Percentiles rank a stretch among this genome's conserved stretches.
These are phyloP conservation scores for Clarias laeviceps DNA, from an alignment of 2,797 vertebrate genomes.

Conservation along the genomic window DNA sequence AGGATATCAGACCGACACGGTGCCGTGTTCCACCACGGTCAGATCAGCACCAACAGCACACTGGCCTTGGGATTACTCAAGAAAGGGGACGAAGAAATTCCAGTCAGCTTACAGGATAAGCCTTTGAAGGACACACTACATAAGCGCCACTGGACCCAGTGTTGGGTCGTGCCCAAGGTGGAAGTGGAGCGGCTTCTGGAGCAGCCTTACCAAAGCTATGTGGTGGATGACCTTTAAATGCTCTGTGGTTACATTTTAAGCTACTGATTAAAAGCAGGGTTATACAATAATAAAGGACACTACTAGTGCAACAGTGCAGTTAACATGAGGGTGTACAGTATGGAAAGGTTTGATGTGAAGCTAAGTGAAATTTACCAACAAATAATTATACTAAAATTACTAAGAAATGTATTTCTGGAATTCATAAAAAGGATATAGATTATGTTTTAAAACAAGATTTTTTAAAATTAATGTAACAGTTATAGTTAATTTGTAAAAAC, in stretches of 20 bases:
- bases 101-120: conserved; percentile 76
- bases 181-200: conserved; percentile 76
- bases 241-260: neutral
- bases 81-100: conserved; percentile 64
- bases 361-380: neutral
- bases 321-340: conserved; percentile 11
- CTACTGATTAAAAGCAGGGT: conserved; percentile 17
- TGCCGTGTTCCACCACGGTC: conserved; percentile 37
- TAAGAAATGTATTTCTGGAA: neutral
- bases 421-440: neutral
- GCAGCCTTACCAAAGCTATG: conserved; percentile 75
- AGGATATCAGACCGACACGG: conserved; percentile 40
- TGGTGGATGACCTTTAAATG: conserved; percentile 69
- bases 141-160: conserved; percentile 68
- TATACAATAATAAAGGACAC: conserved; percentile 38
- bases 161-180: conserved; percentile 80
- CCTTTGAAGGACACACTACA: conserved; percentile 74
- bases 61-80: conserved; percentile 65
- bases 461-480: neutral
- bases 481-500: neutral
- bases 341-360: neutral
- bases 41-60: conserved; percentile 51
- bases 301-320: conserved; percentile 15
- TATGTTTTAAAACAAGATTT: neutral
- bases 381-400: neutral